These are phyloP conservation scores for Upupa epops DNA, from an alignment of 2,113 vertebrate genomes.

Conservation along the genomic window DNA sequence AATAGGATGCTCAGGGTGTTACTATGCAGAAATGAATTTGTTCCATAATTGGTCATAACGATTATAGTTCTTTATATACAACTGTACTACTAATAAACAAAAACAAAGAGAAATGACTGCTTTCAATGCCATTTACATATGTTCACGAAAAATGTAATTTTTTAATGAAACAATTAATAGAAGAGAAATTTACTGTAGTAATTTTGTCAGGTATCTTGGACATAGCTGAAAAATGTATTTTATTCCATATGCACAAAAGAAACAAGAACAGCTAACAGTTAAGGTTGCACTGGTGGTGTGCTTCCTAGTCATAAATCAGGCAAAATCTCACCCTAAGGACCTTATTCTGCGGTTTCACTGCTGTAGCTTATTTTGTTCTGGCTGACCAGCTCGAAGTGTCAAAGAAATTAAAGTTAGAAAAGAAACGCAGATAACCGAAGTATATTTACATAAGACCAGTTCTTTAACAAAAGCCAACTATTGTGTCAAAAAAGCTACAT, in stretches of 20 bases:
- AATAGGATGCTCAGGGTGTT: neutral
- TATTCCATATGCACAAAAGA: neutral
- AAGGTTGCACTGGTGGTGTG: neutral
- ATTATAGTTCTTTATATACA: neutral
- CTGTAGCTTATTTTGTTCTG: neutral
- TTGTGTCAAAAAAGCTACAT: neutral
- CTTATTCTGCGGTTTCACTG: neutral
- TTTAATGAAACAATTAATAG: neutral
- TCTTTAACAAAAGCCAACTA: neutral
- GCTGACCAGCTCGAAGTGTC: neutral
- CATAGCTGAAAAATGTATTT: neutral
- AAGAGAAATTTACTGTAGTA: neutral
- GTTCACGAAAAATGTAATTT: neutral
- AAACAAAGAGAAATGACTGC: neutral
- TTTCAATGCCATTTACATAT: neutral
- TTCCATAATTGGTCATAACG: neutral
- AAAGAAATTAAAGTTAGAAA: neutral
- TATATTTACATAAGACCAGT: neutral
- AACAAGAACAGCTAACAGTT: neutral
- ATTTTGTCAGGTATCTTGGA: neutral
- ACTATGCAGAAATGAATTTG: neutral
- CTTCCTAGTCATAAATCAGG: neutral
- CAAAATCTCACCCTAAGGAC: neutral
- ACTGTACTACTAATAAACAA: neutral
- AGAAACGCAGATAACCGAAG: neutral